Evolutionary conservation across 2,888 invertebrate species (phyloP), one percentile per base, ranked within the genome.

Genomic region (Caenorhabditis doughertyi): DNA sequence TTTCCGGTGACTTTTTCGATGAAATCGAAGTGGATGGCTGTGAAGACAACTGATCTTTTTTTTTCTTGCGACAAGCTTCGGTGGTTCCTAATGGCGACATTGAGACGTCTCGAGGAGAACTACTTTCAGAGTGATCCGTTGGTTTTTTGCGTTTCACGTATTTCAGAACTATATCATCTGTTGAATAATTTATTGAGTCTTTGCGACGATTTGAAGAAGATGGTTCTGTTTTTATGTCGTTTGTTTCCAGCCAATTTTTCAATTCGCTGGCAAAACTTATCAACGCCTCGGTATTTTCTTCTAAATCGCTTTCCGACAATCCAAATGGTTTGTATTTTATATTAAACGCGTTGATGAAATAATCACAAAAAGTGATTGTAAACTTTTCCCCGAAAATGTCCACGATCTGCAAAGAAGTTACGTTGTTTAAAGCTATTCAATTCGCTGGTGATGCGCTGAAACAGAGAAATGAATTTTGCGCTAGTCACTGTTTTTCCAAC

Each of bases 311-410:
- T 35, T 74, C 62, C 16, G 80, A 62, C 2, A 81, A 4, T 25
- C 39, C 56, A 29, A 55, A 73, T 5, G 80, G 80, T 0, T 18
- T 21, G 18, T 74, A 81, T n/a, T 11, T 8, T 16, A 27, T 42
- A 2, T 16, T 62, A 18, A 67, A 39, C 2, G 56, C 16, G 25
- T 81, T 81, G 13, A 71, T 49, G 9, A 77, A 25, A 35, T 29
- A 79, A n/a, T 79, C 47, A 21, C 60, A 55, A 23, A 79, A 82
- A 0, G 60, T 32, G 1, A 11, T 13, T 0, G 64, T 47, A 5
- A 68, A 64, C 35, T 73, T 72, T 27, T 79, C 60, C 4, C 82
- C 82, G 25, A 82, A 82, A 9, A 82, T 79, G 16, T 82, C 74
- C 9, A 82, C 82, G n/a, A 62, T 70, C 71, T 81, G 80, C 16